phyloP scores from a whole-genome alignment of 2,888 invertebrate species.

The Agrenia bidenticulata region DNA sequence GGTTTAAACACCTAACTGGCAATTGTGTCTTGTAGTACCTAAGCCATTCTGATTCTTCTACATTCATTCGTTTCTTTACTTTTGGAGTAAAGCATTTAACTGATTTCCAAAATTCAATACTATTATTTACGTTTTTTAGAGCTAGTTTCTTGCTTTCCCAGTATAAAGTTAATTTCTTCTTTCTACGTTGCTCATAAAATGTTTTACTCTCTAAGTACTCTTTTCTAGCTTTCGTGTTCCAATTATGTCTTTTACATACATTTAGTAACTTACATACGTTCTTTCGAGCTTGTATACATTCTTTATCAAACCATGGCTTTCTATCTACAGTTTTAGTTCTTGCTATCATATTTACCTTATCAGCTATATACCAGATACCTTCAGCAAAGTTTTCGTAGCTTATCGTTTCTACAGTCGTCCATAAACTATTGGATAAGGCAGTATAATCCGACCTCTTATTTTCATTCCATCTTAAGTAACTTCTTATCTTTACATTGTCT shows the following conservation, averaged over 20 bases:
- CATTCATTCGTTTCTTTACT: neutral
- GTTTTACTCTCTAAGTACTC: neutral
- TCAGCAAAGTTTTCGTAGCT: neutral
- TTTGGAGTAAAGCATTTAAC: conserved; percentile 18
- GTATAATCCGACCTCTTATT: too few relatives aligned
- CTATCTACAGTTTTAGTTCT: neutral
- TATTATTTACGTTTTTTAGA: conserved; percentile 13
- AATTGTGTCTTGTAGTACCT: conserved; percentile 20
- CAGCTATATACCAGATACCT: neutral
- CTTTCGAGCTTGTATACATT: neutral
- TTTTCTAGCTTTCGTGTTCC: neutral
- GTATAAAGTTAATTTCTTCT: neutral
- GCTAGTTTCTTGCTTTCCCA: neutral
- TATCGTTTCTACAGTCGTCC: too few relatives aligned
- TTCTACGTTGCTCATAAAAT: neutral
- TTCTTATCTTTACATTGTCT: too few relatives aligned
- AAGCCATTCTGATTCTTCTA: conserved; percentile 13
- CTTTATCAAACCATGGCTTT: conserved; percentile 27
- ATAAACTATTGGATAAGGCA: too few relatives aligned
- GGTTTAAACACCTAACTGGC: neutral
- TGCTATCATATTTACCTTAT: conserved; percentile 14
- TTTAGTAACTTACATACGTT: neutral
- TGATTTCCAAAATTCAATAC: conserved; percentile 23
- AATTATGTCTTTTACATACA: neutral
- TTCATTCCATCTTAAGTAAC: too few relatives aligned